phyloP scores from a whole-genome alignment of 2,797 vertebrate species.

The Phaenicophaeus curvirostris region DNA sequence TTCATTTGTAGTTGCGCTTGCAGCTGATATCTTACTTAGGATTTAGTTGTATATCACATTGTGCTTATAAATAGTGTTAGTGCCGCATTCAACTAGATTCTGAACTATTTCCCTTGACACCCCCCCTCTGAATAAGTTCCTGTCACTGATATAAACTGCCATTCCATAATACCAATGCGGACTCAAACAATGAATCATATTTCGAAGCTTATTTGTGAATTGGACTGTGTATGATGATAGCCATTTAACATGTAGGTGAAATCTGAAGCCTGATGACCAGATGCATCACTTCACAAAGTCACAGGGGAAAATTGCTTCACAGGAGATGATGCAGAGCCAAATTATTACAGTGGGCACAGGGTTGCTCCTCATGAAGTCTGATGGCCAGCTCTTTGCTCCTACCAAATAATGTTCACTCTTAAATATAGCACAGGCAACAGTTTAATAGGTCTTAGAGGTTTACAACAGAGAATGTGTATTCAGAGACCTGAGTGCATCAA shows the following conservation, averaged over 20 bases:
- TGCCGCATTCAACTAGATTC: constrained; percentile 22
- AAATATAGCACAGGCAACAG: neutral
- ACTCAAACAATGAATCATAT: neutral
- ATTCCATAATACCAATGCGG: neutral
- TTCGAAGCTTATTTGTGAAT: neutral
- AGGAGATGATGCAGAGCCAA: neutral
- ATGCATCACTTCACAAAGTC: neutral
- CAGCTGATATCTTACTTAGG: constrained; percentile 6
- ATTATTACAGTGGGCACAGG: neutral
- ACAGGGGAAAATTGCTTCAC: neutral
- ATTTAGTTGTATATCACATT: constrained; percentile 1
- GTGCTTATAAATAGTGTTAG: constrained; percentile 20
- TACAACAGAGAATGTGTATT: neutral
- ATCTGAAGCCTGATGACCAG: neutral
- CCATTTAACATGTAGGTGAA: neutral
- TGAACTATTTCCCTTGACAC: neutral
- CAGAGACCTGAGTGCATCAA: neutral
- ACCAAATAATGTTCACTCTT: neutral
- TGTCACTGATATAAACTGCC: neutral
- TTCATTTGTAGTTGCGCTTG: constrained; percentile 13
- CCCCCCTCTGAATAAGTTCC: neutral
- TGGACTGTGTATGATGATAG: neutral
- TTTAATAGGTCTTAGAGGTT: constrained; percentile 2
- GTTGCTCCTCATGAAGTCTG: neutral
- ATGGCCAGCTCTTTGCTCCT: neutral